Evolutionary conservation across 1,140 invertebrate species (phyloP).

Genomic region (Drosophila ogumai): DNA sequence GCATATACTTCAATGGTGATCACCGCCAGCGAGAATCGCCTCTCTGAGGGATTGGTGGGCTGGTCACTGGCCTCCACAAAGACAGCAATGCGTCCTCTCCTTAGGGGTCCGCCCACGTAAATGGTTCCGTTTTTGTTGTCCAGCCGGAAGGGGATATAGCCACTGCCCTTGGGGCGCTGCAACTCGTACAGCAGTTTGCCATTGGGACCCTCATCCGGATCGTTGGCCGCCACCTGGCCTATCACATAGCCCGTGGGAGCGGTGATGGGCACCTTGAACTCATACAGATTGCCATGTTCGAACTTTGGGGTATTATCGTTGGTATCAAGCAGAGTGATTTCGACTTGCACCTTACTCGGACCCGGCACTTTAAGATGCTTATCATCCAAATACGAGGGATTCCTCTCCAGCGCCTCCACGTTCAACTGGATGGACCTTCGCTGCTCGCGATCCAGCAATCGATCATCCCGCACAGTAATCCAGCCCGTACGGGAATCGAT

Average conservation of each 20-base stretch:
- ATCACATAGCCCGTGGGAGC: constrained; percentile 89
- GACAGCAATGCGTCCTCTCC: constrained; percentile 90
- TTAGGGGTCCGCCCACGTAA: constrained; percentile 88
- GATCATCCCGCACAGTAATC: constrained; percentile 93
- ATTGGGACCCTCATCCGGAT: constrained; percentile 93
- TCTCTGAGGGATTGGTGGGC: constrained; percentile 92
- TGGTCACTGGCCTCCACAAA: constrained; percentile 93
- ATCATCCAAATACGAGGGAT: constrained; percentile 77
- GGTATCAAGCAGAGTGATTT: constrained; percentile 92
- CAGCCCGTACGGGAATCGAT: constrained; percentile 92
- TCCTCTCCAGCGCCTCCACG: constrained; percentile 90
- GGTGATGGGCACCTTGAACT: constrained; percentile 90
- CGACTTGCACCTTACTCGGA: constrained; percentile 89
- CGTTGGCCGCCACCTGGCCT: constrained; percentile 90
- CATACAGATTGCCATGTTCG: constrained; percentile 92
- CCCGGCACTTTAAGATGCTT: constrained; percentile 70
- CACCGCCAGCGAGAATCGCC: constrained; percentile 92
- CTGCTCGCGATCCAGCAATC: constrained; percentile 91
- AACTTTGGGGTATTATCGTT: constrained; percentile 95
- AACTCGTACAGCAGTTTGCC: constrained; percentile 91
- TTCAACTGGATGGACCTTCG: constrained; percentile 89
- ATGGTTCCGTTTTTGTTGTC: constrained; percentile 90
- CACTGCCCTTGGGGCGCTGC: constrained; percentile 88
- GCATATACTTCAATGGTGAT: constrained; percentile 90
- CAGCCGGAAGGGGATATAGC: constrained; percentile 89